phyloP scores from a whole-genome alignment of 2,113 vertebrate species.

The Saimiri boliviensis region DNA sequence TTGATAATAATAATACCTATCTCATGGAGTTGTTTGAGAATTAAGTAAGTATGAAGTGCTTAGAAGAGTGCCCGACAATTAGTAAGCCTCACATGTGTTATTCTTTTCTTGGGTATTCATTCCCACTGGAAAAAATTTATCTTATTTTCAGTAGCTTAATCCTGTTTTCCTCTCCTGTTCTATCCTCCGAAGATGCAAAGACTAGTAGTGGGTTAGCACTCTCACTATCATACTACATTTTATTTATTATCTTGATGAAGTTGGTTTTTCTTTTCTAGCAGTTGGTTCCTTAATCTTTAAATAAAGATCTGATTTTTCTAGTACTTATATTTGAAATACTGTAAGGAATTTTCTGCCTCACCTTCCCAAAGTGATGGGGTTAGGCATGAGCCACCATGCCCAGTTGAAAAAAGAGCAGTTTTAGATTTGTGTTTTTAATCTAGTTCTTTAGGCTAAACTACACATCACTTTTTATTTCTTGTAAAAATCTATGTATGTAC shows the following conservation, averaged over 20 bases:
- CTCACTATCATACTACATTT: neutral
- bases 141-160: neutral
- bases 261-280: conserved; percentile 20
- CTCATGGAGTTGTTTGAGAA: neutral
- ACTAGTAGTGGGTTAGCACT: neutral
- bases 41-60: neutral
- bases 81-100: neutral
- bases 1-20: neutral
- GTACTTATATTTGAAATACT: conserved; percentile 36
- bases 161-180: neutral
- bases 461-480: neutral
- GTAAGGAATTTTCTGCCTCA: neutral
- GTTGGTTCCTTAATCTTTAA: conserved; percentile 35
- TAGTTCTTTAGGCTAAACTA: neutral
- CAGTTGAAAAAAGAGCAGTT: neutral
- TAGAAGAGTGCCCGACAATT: neutral
- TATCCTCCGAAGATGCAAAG: neutral
- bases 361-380: too few relatives aligned
- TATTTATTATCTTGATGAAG: neutral
- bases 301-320: neutral
- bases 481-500: neutral
- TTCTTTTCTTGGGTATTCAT: conserved; percentile 25
- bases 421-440: neutral
- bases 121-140: neutral
- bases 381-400: too few relatives aligned